Evolutionary conservation across 2,888 invertebrate species (phyloP), one percentile per base, ranked within the genome.

Genomic region (Drosophila nr. perissopoda): DNA sequence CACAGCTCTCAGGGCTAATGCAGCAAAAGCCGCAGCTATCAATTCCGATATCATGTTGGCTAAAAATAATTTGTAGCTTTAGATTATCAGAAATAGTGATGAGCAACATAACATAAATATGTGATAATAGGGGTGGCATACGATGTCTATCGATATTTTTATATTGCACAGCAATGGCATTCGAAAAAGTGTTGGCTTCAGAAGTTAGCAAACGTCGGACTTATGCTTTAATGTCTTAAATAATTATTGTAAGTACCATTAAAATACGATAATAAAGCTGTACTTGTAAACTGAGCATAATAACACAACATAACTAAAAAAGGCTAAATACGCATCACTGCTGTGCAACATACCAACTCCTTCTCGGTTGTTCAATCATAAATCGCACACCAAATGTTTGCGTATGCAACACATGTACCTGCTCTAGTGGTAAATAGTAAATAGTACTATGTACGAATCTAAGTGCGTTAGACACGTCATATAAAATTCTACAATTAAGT

Each of bases 1-100:
- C 83, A 95, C 95, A 94, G 96, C 95, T 86, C 97, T 94, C 81
- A 98, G 92, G 1, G 88, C 79, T 33, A 93, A 16, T 0, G 88
- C 92, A 18, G 83, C 38, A 58, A 81, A 88, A 38, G 84, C 63
- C 7, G 76, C 65, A 2, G 90, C 82, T 10, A 79, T 27, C 33
- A 80, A 52, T 57, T 91, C 90, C 29, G 83, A 69, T 52, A 6
- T 6, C 69, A 69, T 69, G 16, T 31, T 57, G 16, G 1, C 40
- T 27, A 25, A 36, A 51, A 36, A 1, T 25, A 31, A 49, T 31
- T 13, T 7, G 29, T 33, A 33, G 29, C 18, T 29, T 36, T 36
- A 13, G 6, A 42, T 34, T 40, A 40, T 40, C 38, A 42, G 16
- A 27, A 34, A 51, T 53, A 60, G 53, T 18, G 36, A 38, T 53